These are phyloP conservation scores for Nothocercus julius DNA, from an alignment of 2,113 vertebrate genomes.

Conservation along the genomic window DNA sequence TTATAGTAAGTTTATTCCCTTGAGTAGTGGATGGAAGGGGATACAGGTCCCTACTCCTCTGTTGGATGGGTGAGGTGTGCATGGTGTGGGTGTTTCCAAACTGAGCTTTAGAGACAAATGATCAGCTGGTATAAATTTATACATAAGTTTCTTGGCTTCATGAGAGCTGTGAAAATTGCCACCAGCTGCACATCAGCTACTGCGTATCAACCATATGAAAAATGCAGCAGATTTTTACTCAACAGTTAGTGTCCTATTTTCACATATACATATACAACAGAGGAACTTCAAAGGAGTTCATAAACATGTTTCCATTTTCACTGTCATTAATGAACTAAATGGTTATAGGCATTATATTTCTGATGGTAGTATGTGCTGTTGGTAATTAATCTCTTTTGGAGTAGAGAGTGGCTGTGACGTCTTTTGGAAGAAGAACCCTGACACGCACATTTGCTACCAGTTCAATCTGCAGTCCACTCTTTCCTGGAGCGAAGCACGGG, in stretches of 20 bases:
- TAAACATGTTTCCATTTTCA: accelerated
- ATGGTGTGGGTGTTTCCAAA: neutral
- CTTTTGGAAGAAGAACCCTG: conserved; percentile 85
- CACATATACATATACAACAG: neutral
- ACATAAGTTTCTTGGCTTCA: neutral
- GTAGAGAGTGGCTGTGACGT: conserved; percentile 79
- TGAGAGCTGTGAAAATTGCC: neutral
- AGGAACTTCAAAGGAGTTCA: neutral
- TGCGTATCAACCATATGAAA: accelerated
- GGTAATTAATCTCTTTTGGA: neutral
- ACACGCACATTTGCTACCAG: conserved; percentile 87
- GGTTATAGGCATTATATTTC: neutral
- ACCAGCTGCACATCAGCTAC: neutral
- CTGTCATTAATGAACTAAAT: neutral
- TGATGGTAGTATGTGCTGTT: neutral
- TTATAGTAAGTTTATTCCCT: neutral
- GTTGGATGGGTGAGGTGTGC: neutral
- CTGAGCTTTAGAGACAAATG: neutral
- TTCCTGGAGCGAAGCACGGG: conserved; percentile 88
- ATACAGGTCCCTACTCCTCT: neutral
- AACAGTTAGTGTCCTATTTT: neutral
- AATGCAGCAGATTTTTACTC: neutral
- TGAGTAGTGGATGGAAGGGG: neutral
- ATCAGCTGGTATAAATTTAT: neutral
- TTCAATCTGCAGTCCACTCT: conserved; percentile 88